Percentiles rank a stretch among this genome's conserved stretches.
Evolutionary conservation across 2,888 invertebrate species (phyloP).

Genomic region (Eupithecia abbreviata): DNA sequence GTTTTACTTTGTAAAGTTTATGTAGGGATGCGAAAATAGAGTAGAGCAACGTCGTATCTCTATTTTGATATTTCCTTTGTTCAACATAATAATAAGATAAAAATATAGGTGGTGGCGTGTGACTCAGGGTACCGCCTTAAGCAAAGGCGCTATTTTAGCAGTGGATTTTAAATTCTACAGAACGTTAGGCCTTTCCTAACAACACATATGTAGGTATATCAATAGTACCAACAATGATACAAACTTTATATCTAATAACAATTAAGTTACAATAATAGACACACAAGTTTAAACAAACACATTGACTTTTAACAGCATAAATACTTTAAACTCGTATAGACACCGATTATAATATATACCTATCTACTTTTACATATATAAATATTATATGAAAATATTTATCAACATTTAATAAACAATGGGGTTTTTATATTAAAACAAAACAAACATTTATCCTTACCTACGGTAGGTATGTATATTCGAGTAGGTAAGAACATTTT

Average conservation of each 20-base stretch:
- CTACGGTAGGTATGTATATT: not conserved
- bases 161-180: not conserved
- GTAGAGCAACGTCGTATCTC: too few relatives aligned
- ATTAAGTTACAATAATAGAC: conserved; percentile 5
- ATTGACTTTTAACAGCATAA: conserved; percentile 48
- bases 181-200: conserved; percentile 24
- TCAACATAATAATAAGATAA: too few relatives aligned
- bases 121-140: too few relatives aligned
- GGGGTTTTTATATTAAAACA: conserved; percentile 14
- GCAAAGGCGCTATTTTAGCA: not conserved
- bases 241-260: conserved; percentile 13
- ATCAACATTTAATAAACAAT: conserved; percentile 52
- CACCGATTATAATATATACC: conserved; percentile 47
- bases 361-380: conserved; percentile 43
- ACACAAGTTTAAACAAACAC: conserved; percentile 27
- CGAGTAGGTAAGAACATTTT: not conserved
- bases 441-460: not conserved
- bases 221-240: not conserved
- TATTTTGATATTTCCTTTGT: too few relatives aligned
- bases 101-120: too few relatives aligned
- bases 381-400: conserved; percentile 58
- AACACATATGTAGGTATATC: not conserved
- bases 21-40: too few relatives aligned
- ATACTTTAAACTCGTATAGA: conserved; percentile 50
- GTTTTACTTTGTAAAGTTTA: too few relatives aligned